A percentile compares a stretch with the other conserved stretches of the same genome.
These are phyloP conservation scores for Vultur gryphus DNA, from an alignment of 2,797 vertebrate genomes.

Conservation along the genomic window DNA sequence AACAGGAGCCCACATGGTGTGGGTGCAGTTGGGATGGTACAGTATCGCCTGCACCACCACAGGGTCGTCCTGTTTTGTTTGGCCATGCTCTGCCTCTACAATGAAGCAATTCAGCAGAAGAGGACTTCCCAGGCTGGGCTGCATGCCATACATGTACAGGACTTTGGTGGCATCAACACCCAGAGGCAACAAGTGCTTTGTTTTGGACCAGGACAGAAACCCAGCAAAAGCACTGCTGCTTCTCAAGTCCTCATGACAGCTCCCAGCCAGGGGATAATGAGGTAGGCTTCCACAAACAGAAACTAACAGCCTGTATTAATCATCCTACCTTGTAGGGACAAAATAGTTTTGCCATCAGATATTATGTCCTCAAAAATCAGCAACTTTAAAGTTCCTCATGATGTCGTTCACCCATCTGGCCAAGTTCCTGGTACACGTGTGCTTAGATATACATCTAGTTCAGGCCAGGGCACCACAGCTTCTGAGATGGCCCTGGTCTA, in stretches of 20 bases:
- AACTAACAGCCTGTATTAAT: background rate
- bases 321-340: background rate
- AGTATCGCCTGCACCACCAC: too few relatives aligned
- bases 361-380: background rate
- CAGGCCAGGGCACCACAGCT: background rate
- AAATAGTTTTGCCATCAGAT: background rate
- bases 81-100: background rate
- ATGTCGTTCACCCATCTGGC: background rate
- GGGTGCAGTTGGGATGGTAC: background rate
- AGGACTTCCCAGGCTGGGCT: background rate
- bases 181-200: background rate
- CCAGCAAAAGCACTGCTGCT: background rate
- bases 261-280: background rate
- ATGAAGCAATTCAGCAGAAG: background rate
- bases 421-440: background rate
- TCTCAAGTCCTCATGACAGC: background rate
- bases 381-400: background rate
- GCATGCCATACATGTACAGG: background rate
- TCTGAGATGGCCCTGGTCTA: background rate
- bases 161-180: background rate
- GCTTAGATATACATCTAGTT: too few relatives aligned
- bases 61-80: background rate
- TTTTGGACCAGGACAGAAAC: background rate
- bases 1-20: accelerated
- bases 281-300: background rate